These are phyloP conservation scores for Acropternis orthonyx DNA, from an alignment of 2,797 vertebrate genomes.

Conservation along the genomic window DNA sequence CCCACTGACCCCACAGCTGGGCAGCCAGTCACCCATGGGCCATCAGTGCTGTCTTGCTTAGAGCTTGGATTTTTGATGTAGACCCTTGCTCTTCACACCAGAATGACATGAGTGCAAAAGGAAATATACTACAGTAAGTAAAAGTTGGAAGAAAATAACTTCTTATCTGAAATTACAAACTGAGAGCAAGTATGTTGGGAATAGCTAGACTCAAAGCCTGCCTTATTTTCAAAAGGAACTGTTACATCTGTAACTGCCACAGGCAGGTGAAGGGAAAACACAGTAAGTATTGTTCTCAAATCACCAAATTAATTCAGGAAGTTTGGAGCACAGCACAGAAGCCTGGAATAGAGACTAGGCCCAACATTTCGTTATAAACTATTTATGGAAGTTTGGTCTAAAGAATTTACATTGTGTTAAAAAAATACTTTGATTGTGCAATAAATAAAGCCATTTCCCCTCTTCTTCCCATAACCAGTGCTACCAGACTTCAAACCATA, in stretches of 20 bases:
- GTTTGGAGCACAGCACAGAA: not conserved
- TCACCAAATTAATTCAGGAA: not conserved
- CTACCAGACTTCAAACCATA: not conserved
- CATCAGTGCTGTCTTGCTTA: not conserved
- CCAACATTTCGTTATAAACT: not conserved
- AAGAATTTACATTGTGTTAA: not conserved
- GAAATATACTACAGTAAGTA: not conserved
- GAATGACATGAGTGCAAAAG: not conserved
- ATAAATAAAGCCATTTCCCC: slow-evolving; percentile 25
- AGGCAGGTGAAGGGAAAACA: not conserved
- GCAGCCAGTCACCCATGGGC: not conserved
- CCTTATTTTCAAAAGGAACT: not conserved
- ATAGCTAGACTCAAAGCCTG: not conserved
- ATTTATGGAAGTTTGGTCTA: not conserved
- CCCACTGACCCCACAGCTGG: not conserved
- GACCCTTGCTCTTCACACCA: not conserved
- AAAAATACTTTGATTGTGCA: slow-evolving; percentile 14
- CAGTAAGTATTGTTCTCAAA: not conserved
- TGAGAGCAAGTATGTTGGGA: not conserved
- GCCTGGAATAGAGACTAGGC: not conserved
- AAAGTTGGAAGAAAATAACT: not conserved
- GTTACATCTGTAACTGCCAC: not conserved
- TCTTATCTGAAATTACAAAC: not conserved
- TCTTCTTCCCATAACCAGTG: not conserved
- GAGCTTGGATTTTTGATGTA: not conserved